Percentiles rank a stretch among this genome's conserved stretches.
These are phyloP conservation scores for Diadema setosum DNA, from an alignment of 35 echinoderm and acorn worm genomes.

Conservation along the genomic window DNA sequence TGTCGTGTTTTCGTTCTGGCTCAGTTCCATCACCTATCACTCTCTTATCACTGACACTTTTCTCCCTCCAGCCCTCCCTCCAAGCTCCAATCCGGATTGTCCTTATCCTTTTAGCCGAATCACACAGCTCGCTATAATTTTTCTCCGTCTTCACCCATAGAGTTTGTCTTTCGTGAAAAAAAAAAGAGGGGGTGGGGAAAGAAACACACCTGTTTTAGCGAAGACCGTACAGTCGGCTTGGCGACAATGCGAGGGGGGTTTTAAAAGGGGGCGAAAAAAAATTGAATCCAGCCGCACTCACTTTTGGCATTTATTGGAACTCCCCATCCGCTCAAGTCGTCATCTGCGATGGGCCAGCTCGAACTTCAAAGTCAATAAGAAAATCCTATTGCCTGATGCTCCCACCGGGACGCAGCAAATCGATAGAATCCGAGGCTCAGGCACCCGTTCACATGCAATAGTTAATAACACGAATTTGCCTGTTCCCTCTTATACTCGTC, in stretches of 20 bases:
- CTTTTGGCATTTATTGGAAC: background rate
- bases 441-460: background rate
- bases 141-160: background rate
- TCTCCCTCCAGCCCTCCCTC: background rate
- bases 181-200: too few relatives aligned
- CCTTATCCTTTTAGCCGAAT: background rate
- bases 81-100: background rate
- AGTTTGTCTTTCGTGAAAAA: background rate
- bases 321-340: background rate
- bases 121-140: background rate
- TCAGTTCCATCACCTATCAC: background rate
- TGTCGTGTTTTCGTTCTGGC: background rate
- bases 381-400: background rate
- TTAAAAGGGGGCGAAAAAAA: background rate
- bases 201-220: background rate
- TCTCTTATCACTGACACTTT: background rate
- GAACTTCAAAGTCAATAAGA: background rate
- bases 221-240: background rate
- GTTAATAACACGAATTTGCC: too few relatives aligned
- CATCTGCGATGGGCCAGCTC: background rate
- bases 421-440: background rate
- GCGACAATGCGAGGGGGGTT: background rate
- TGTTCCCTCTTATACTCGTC: too few relatives aligned
- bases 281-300: background rate
- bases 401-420: background rate